phyloP scores from a whole-genome alignment of 2,888 invertebrate genomes.

The Cosmia pyralina region DNA sequence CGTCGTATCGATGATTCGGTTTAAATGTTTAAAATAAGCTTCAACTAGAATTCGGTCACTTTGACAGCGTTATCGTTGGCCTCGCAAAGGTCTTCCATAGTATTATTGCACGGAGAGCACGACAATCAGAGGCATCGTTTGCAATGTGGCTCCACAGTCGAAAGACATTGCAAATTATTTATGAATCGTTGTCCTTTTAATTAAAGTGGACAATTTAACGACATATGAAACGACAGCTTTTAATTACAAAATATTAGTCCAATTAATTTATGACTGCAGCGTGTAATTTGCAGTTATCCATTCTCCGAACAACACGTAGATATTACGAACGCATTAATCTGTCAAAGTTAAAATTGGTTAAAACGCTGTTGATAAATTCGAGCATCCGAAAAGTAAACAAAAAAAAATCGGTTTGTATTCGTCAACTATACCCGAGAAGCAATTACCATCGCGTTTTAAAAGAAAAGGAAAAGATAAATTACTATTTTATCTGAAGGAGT shows the following conservation, averaged over 20 bases:
- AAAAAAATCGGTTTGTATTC: constrained; percentile 56
- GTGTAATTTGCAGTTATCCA: constrained; percentile 39
- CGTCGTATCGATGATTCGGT: too few species aligned
- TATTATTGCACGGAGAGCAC: too few species aligned
- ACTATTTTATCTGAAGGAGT: constrained; percentile 72
- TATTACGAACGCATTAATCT: constrained; percentile 37
- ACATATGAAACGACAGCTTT: background rate
- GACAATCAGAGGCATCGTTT: too few species aligned
- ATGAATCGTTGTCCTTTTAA: background rate
- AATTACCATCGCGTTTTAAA: constrained; percentile 65
- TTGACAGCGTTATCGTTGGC: too few species aligned
- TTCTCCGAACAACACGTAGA: constrained; percentile 21
- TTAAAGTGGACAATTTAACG: background rate
- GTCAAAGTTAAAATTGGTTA: constrained; percentile 31
- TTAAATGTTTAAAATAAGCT: too few species aligned
- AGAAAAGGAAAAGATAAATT: constrained; percentile 74
- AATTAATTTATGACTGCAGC: constrained; percentile 42
- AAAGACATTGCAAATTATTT: background rate
- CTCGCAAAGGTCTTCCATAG: too few species aligned
- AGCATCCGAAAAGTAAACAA: constrained; percentile 32
- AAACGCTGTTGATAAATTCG: constrained; percentile 29
- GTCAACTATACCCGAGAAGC: constrained; percentile 51
- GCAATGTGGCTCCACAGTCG: too few species aligned
- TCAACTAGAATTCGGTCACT: too few species aligned
- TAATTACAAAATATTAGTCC: constrained; percentile 26